These are phyloP conservation scores for Battus philenor DNA, from an alignment of 1,140 invertebrate species.

Conservation along the genomic window DNA sequence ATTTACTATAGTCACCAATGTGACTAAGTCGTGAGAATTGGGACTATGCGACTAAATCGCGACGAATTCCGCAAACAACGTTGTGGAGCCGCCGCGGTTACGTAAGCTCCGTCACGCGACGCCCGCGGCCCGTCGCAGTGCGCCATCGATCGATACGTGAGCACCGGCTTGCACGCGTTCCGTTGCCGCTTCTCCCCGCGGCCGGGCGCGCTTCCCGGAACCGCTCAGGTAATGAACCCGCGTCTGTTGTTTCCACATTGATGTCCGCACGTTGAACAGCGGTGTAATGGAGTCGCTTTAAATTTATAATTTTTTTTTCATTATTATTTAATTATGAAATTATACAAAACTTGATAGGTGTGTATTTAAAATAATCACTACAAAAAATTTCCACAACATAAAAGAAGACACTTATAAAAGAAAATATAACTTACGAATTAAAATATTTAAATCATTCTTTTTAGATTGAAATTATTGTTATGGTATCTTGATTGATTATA, in stretches of 20 bases:
- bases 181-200: background rate
- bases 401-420: too few species aligned
- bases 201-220: background rate
- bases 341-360: too few species aligned
- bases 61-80: too few species aligned
- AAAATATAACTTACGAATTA: too few species aligned
- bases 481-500: too few species aligned
- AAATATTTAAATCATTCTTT: too few species aligned
- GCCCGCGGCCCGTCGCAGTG: constrained; percentile 4
- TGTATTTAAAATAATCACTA: too few species aligned
- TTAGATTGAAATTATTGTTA: too few species aligned
- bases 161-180: background rate
- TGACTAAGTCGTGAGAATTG: too few species aligned
- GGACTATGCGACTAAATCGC: too few species aligned
- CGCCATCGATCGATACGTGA: constrained; percentile 3
- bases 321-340: background rate
- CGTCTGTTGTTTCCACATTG: background rate
- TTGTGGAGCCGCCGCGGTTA: background rate
- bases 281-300: background rate
- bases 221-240: background rate
- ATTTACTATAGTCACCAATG: too few species aligned
- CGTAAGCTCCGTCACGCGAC: constrained; percentile 1
- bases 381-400: too few species aligned
- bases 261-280: background rate
- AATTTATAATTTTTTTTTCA: background rate